A percentile compares a stretch with the other conserved stretches of the same genome.
Conservation (phyloP, 2,888 invertebrate genomes). For the Habroteleia sp. region DNA sequence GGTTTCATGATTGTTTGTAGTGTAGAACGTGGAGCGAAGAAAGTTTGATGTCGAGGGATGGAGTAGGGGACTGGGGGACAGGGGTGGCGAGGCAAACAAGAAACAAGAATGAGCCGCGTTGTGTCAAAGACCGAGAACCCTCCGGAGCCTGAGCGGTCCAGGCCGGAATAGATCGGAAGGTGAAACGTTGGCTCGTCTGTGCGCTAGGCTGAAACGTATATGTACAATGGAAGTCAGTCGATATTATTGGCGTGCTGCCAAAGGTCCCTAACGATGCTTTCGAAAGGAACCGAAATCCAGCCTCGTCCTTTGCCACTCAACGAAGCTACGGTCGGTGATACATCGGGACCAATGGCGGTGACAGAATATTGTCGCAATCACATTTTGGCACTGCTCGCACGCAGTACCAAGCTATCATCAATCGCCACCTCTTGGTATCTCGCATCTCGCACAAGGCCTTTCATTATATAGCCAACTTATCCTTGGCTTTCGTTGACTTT, state of each 20-base stretch:
- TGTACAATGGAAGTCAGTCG: slow-evolving; percentile 74
- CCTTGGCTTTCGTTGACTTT: slow-evolving; percentile 39
- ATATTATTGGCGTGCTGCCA: slow-evolving; percentile 80
- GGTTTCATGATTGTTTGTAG: slow-evolving; percentile 68
- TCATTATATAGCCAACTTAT: slow-evolving; percentile 43
- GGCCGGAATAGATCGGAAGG: slow-evolving; percentile 67
- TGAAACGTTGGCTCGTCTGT: slow-evolving; percentile 58
- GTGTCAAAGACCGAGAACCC: slow-evolving; percentile 54
- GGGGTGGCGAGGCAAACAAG: slow-evolving; percentile 75
- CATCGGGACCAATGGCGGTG: slow-evolving; percentile 75
- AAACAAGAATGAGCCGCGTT: slow-evolving; percentile 74
- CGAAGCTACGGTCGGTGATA: slow-evolving; percentile 71
- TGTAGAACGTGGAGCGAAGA: slow-evolving; percentile 54
- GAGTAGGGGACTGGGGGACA: slow-evolving; percentile 20
- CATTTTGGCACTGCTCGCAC: slow-evolving; percentile 77
- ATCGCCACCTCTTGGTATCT: slow-evolving; percentile 69
- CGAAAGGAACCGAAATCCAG: slow-evolving; percentile 78
- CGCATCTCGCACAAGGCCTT: slow-evolving; percentile 43
- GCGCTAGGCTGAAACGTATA: slow-evolving; percentile 72
- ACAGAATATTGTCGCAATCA: slow-evolving; percentile 80
- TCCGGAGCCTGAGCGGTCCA: slow-evolving; percentile 52
- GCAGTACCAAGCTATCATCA: slow-evolving; percentile 66
- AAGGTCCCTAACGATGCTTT: slow-evolving; percentile 79
- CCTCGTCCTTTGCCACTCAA: slow-evolving; percentile 73
- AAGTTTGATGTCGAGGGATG: slow-evolving; percentile 68